Percentiles rank a stretch among this genome's conserved stretches.
phyloP scores from a whole-genome alignment of 1,140 invertebrate species.

The Philopotamus ludificatus region DNA sequence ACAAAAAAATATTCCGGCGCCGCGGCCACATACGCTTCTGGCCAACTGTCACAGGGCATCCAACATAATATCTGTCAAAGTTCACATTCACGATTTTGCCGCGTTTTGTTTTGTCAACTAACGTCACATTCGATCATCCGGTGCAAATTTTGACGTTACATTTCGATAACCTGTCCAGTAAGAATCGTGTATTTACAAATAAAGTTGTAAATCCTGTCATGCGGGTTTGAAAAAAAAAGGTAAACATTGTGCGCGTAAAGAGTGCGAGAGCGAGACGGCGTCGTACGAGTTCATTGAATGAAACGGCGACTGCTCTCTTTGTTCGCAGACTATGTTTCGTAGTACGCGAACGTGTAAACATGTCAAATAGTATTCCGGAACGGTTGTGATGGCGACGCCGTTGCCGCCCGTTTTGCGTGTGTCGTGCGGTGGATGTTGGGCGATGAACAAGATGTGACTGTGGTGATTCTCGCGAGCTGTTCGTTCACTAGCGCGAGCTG shows the following conservation, averaged over 20 bases:
- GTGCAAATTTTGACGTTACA: no score
- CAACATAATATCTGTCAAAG: no score
- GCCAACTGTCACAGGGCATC: no score
- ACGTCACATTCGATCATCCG: no score
- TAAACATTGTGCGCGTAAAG: background rate
- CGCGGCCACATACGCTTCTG: no score
- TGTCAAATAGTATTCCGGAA: background rate
- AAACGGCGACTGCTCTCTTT: background rate
- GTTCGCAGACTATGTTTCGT: background rate
- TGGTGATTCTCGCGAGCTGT: background rate
- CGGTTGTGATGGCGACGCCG: background rate
- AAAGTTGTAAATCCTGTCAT: no score
- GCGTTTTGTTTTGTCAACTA: no score
- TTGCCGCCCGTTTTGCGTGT: background rate
- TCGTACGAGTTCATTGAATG: background rate
- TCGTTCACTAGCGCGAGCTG: no score
- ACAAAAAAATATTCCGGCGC: no score
- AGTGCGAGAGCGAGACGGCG: conserved; percentile 3
- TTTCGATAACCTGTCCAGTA: no score
- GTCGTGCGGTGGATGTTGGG: background rate
- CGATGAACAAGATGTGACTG: background rate
- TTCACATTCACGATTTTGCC: no score
- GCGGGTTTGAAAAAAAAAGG: conserved; percentile 14
- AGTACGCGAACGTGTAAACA: background rate
- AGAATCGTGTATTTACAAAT: no score